These are phyloP conservation scores for Acrobasis suavella DNA, from an alignment of 2,888 invertebrate species.

Conservation along the genomic window DNA sequence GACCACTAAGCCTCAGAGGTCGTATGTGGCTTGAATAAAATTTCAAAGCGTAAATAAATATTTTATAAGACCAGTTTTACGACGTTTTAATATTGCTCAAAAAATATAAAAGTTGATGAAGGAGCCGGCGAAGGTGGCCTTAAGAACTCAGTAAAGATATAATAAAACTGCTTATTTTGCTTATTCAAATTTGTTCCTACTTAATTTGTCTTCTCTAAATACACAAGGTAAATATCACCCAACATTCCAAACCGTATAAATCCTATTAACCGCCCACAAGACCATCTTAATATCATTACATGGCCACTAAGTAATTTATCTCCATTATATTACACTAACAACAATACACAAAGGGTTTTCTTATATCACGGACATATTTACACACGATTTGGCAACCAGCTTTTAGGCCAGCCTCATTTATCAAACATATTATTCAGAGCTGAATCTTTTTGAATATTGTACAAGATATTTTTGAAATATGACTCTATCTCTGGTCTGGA, in stretches of 20 bases:
- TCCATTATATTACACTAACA: slow-evolving; percentile 23
- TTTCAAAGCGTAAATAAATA: too few species aligned
- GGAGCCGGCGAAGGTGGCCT: too few species aligned
- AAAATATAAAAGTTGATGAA: too few species aligned
- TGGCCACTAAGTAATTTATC: slow-evolving; percentile 18
- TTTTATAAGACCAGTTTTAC: too few species aligned
- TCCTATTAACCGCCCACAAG: slow-evolving; percentile 1
- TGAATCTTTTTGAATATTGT: slow-evolving; percentile 19
- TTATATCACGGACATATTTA: slow-evolving; percentile 21
- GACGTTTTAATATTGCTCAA: too few species aligned
- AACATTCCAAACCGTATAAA: slow-evolving; percentile 1
- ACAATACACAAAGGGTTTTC: slow-evolving; percentile 21
- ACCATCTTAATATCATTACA: slow-evolving; percentile 19
- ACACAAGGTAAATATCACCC: neutral
- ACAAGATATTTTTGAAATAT: slow-evolving; percentile 18
- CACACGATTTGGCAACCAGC: slow-evolving; percentile 23
- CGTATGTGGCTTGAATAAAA: too few species aligned
- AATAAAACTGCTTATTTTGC: too few species aligned
- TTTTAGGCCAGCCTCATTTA: slow-evolving; percentile 17
- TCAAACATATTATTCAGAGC: slow-evolving; percentile 18
- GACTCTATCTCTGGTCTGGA: slow-evolving; percentile 4
- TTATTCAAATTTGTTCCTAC: too few species aligned
- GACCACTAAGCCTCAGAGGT: too few species aligned
- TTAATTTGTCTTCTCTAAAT: too few species aligned
- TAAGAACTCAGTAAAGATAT: too few species aligned